These are phyloP conservation scores for Dryobates pubescens DNA, from an alignment of 2,797 vertebrate genomes.

Conservation along the genomic window DNA sequence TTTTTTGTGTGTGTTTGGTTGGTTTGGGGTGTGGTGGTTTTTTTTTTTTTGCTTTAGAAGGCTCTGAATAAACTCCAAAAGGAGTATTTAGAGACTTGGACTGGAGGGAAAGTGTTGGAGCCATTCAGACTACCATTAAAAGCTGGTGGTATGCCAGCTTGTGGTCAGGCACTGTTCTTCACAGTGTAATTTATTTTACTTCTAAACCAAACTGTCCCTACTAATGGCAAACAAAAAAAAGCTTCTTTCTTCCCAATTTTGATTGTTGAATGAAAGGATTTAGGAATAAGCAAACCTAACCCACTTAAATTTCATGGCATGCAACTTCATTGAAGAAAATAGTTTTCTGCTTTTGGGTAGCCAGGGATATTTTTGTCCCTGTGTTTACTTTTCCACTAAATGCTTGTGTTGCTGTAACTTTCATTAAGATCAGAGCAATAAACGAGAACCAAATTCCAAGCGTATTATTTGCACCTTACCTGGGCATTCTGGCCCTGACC, in stretches of 20 bases:
- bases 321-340: not conserved
- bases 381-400: not conserved
- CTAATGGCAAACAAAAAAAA: conserved; percentile 29
- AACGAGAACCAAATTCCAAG: not conserved
- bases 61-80: conserved; percentile 36
- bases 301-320: conserved; percentile 29
- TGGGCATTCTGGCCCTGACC: not conserved
- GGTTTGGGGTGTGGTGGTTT: not conserved
- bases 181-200: conserved; percentile 49
- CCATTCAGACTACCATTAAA: conserved; percentile 46
- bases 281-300: conserved; percentile 12
- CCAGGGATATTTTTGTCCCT: not conserved
- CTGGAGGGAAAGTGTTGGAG: conserved; percentile 33
- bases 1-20: no score
- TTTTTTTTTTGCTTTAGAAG: not conserved
- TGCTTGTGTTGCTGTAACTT: not conserved
- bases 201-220: conserved; percentile 35
- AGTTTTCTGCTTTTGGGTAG: not conserved
- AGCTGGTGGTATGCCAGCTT: conserved; percentile 46
- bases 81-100: not conserved
- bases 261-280: conserved; percentile 38
- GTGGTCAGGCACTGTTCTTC: conserved; percentile 17
- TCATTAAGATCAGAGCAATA: not conserved
- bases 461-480: not conserved
- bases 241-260: conserved; percentile 19